These are phyloP conservation scores for Sarcophaga carnaria DNA, from an alignment of 2,888 invertebrate genomes.

Conservation along the genomic window DNA sequence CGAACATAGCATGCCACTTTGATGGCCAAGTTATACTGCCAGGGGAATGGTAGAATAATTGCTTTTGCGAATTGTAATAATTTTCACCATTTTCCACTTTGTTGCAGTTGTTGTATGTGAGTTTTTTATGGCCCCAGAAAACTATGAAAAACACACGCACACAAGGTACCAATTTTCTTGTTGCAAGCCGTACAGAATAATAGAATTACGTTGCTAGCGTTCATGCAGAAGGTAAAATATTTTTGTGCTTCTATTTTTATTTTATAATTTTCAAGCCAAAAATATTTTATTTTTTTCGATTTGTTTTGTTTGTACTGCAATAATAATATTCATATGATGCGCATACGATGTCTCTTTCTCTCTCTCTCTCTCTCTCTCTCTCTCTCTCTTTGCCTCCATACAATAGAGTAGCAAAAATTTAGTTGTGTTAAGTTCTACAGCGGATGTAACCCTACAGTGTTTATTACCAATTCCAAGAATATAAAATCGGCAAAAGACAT, in stretches of 20 bases:
- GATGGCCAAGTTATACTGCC: no score
- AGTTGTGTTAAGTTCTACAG: constrained; percentile 16
- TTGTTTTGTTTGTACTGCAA: constrained; percentile 47
- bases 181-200: constrained; percentile 8
- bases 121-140: constrained; percentile 58
- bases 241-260: constrained; percentile 24
- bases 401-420: not conserved
- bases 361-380: no score
- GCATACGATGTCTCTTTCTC: constrained; percentile 11
- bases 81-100: constrained; percentile 30
- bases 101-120: constrained; percentile 15
- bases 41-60: constrained; percentile 25
- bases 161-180: constrained; percentile 59
- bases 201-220: constrained; percentile 50
- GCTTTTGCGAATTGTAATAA: constrained; percentile 52
- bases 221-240: constrained; percentile 68
- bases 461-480: constrained; percentile 68
- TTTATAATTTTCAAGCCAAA: constrained; percentile 61
- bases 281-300: constrained; percentile 47
- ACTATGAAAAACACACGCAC: not conserved
- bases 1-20: constrained; percentile 8
- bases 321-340: constrained; percentile 35
- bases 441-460: constrained; percentile 69
- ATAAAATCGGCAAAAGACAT: constrained; percentile 41
- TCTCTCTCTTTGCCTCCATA: not conserved